Base-by-base conservation (phyloP, 2,797 vertebrate species). In the Poecile montanus region DNA sequence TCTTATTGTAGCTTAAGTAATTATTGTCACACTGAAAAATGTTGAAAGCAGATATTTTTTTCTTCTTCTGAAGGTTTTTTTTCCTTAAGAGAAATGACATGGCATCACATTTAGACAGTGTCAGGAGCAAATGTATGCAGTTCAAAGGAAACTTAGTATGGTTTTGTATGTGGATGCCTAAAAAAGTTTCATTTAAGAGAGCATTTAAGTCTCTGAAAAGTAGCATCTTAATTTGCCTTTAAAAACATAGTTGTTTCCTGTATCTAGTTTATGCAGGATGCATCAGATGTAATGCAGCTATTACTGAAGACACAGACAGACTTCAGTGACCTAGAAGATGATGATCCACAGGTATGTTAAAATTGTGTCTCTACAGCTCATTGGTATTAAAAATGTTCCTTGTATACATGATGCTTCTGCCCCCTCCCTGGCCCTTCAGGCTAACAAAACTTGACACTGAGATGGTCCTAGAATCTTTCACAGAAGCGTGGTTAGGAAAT, bases 241-340 rank as follows among this genome's bases (percentile, higher is more conserved):
- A 58, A 63, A 92, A 88, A 88, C 48, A 2, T 11, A 13, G 18
- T 76, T 93, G 7, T 82, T 23, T 84, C 66, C 40, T 87, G 2
- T 68, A n/a, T 96, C 50, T 93, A 99, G 99, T 99, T 99, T 95
- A 99, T 99, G 99, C 99, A 99, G n/a, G 99, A 99, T 29, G 99
- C 99, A 15, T 99, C 99, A 0, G 99, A 99, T 38, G 99, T 99
- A 94, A 99, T 99, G 99, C 99, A 99, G 94, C 98, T 99, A 11
- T 98, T 99, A 45, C 54, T 99, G 86, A 99, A 99, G 96, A 99
- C 99, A 32, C 99, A 99, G 81, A 99, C 99, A 2, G 99, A 99
- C 97, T 99, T 99, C 94, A 99, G 98, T 57, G 99, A 99, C 85
- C 97, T 99, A 97, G 99, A 99, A 62, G 99, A 99, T 13, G 99